Evolutionary conservation across 2,797 vertebrate species (phyloP).

Genomic region (Diplodus puntazzo): DNA sequence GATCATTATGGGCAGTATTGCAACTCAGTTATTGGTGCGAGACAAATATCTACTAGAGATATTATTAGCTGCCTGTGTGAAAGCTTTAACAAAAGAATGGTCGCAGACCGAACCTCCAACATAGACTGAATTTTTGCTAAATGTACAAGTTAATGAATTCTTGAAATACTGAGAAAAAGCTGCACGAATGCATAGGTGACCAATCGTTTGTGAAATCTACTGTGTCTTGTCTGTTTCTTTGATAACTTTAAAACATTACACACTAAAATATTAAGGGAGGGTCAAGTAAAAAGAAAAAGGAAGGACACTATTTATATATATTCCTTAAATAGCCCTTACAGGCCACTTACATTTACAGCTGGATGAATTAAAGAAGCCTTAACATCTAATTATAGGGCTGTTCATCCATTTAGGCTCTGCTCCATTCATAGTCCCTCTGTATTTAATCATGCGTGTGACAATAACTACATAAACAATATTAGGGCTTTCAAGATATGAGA

Average conservation of each 20-base stretch:
- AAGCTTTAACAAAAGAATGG: neutral
- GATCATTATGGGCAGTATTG: neutral
- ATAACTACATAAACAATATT: neutral
- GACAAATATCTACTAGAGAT: conserved; percentile 13
- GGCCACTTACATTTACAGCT: neutral
- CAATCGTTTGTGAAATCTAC: neutral
- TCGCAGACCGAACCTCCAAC: neutral
- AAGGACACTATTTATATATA: neutral
- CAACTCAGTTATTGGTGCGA: neutral
- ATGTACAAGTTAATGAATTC: neutral
- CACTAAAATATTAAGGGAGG: too few relatives aligned
- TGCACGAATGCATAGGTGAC: neutral
- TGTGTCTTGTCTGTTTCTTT: too few relatives aligned
- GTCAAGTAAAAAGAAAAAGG: neutral
- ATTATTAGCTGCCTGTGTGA: conserved; percentile 14
- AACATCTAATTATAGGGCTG: neutral
- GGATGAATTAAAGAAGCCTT: neutral
- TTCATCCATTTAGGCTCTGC: neutral
- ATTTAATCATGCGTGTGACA: conserved; percentile 1
- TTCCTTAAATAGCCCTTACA: too few relatives aligned
- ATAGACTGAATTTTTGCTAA: neutral
- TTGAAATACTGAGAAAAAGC: neutral
- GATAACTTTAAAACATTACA: too few relatives aligned
- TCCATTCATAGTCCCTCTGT: neutral
- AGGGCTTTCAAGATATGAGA: too few relatives aligned